phyloP scores from a whole-genome alignment of 37 sponge, comb jelly and placozoan genomes.

The Corticium candelabrum region DNA sequence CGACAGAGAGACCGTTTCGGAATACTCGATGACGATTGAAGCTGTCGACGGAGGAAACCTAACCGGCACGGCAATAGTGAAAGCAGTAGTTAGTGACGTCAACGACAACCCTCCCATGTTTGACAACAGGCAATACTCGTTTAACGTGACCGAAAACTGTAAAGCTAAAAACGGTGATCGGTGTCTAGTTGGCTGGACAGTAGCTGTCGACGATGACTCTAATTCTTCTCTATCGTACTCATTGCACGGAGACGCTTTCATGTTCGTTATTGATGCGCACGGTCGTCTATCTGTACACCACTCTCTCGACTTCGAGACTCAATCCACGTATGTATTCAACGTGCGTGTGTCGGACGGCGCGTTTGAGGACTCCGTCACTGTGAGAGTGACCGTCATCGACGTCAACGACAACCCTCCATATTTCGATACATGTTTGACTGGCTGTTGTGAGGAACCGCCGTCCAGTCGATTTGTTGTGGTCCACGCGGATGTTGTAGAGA shows the following conservation, averaged over 20 bases:
- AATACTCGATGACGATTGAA: neutral
- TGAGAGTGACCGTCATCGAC: neutral
- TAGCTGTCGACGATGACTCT: neutral
- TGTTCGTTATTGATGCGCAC: neutral
- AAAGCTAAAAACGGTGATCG: neutral
- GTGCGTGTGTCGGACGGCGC: neutral
- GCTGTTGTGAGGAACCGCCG: too few relatives aligned
- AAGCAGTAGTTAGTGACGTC: neutral
- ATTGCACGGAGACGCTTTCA: neutral
- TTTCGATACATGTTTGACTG: too few relatives aligned
- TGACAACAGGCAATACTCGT: neutral
- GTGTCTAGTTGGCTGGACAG: neutral
- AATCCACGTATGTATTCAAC: neutral
- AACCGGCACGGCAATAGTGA: neutral
- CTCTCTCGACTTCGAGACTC: conserved; percentile 32
- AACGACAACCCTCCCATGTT: neutral
- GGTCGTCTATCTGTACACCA: neutral
- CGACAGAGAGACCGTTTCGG: neutral
- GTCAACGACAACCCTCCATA: neutral
- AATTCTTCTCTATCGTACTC: neutral
- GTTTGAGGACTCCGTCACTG: neutral
- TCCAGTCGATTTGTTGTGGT: too few relatives aligned
- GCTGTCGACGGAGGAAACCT: neutral
- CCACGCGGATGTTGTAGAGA: conserved; percentile 26
- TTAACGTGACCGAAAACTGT: neutral